Conservation (phyloP, 2,113 vertebrate species). For the Corythaeola cristata region DNA sequence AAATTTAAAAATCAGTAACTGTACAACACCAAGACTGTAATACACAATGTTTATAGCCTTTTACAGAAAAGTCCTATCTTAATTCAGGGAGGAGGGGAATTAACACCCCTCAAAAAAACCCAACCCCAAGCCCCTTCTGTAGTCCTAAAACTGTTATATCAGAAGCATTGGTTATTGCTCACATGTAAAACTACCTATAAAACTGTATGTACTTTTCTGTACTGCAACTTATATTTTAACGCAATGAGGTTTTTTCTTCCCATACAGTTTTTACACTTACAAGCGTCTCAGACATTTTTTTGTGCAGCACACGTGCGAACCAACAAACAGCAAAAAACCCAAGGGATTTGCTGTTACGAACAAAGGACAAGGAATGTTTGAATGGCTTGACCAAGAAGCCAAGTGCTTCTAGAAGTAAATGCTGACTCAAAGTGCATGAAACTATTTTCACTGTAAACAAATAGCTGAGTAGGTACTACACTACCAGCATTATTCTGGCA, state of each 20-base stretch:
- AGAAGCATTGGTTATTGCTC: background rate
- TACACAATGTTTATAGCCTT: background rate
- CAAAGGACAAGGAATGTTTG: background rate
- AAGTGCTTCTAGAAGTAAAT: background rate
- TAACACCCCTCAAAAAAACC: background rate
- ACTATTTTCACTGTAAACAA: background rate
- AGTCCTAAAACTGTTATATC: background rate
- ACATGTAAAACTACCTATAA: background rate
- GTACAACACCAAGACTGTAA: background rate
- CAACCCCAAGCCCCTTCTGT: background rate
- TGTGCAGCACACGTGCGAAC: background rate
- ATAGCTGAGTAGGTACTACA: background rate
- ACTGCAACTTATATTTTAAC: background rate
- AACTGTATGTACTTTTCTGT: background rate
- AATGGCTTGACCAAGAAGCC: background rate
- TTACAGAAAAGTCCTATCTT: background rate
- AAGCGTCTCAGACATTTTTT: background rate
- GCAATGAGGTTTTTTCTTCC: background rate
- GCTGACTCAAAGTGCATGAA: background rate
- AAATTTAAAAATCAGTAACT: background rate
- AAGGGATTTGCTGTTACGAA: background rate
- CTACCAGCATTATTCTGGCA: background rate
- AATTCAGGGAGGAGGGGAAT: background rate
- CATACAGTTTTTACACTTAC: background rate
- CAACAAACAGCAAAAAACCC: background rate